Conservation (phyloP, 1,140 invertebrate species). For the Protaetia brevitarsis region DNA sequence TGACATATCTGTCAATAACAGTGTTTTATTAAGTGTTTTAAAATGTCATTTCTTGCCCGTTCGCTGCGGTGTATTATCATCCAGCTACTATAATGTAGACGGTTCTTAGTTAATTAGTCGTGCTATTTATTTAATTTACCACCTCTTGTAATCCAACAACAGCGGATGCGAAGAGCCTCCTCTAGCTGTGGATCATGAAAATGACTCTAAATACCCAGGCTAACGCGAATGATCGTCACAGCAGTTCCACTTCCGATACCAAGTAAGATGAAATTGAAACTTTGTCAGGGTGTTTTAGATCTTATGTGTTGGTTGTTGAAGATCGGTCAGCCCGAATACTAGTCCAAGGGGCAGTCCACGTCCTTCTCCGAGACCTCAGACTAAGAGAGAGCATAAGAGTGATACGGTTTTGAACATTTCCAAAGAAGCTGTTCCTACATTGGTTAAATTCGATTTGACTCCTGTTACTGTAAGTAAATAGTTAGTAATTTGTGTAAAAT, state of each 20-base stretch:
- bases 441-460: constrained; percentile 14
- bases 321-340: constrained; percentile 41
- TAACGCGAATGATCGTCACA: constrained; percentile 12
- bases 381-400: constrained; percentile 39
- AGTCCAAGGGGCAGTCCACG: constrained; percentile 45
- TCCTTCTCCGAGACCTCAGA: constrained; percentile 44
- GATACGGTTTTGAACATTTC: constrained; percentile 31
- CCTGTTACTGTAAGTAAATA: background rate
- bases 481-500: too few species aligned
- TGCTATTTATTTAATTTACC: background rate
- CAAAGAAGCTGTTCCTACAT: background rate
- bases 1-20: background rate
- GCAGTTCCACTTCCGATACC: constrained; percentile 27
- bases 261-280: constrained; percentile 26
- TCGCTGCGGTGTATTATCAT: background rate
- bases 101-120: background rate
- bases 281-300: background rate
- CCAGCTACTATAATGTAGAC: background rate
- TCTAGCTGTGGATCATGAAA: background rate
- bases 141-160: too few species aligned
- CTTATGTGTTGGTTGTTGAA: constrained; percentile 20
- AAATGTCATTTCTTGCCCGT: background rate
- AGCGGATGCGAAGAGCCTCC: background rate
- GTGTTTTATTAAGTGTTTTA: constrained; percentile 9
- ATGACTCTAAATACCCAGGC: constrained; percentile 22